Evolutionary conservation across 2,113 vertebrate species (phyloP).

Genomic region (Phaethon lepturus): DNA sequence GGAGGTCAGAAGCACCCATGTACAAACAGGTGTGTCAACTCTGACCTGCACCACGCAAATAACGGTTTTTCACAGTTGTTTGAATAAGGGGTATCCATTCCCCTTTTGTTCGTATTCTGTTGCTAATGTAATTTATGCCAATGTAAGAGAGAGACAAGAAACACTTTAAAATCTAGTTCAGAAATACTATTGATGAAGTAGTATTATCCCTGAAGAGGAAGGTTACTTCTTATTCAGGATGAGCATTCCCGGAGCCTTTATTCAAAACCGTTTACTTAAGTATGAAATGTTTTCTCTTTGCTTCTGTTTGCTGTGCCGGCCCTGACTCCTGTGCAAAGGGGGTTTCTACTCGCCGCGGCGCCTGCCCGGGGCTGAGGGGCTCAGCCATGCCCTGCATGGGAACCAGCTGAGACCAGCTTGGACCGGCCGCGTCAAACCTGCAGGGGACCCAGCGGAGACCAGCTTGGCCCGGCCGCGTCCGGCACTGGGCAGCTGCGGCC

Average conservation of each 20-base stretch:
- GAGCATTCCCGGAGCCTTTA: background rate
- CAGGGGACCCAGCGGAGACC: too few species aligned
- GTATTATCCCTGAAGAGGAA: background rate
- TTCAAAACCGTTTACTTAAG: background rate
- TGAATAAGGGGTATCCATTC: background rate
- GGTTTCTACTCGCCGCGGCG: accelerated
- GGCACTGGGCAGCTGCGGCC: accelerated
- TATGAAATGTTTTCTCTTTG: background rate
- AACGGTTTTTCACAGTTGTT: background rate
- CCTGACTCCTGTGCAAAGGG: background rate
- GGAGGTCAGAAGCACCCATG: too few species aligned
- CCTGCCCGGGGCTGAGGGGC: background rate
- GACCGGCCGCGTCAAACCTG: too few species aligned
- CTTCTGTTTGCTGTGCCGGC: background rate
- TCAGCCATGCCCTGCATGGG: accelerated
- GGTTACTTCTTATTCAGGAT: background rate
- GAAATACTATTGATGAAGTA: background rate
- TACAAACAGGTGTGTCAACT: background rate
- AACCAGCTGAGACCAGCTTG: too few species aligned
- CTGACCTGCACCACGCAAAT: background rate
- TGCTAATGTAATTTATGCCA: background rate
- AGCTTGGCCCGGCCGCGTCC: too few species aligned
- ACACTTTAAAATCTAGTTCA: background rate
- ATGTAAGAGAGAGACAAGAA: background rate
- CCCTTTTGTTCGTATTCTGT: background rate